Evolutionary conservation across 2,888 invertebrate species (phyloP).

Genomic region (Carterocephalus palaemon): DNA sequence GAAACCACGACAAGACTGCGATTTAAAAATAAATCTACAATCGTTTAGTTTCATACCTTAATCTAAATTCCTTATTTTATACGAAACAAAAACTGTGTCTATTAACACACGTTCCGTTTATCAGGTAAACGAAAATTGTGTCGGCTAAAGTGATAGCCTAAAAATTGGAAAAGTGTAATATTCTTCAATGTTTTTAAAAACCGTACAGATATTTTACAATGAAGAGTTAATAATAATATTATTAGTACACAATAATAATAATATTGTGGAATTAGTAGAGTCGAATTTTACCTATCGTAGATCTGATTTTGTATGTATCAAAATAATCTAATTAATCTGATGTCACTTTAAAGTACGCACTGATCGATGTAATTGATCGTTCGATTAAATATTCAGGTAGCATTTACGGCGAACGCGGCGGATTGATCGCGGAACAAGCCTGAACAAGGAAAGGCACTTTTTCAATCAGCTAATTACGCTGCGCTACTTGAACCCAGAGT

Average conservation of each 20-base stretch:
- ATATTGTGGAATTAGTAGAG: too few species aligned
- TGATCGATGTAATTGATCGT: constrained; percentile 37
- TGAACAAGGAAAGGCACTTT: constrained; percentile 65
- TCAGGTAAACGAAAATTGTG: too few species aligned
- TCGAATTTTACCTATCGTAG: too few species aligned
- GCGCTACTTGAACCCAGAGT: constrained; percentile 56
- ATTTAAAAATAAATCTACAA: constrained; percentile 44
- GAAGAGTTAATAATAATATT: too few species aligned
- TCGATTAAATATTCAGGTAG: constrained; percentile 47
- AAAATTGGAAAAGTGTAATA: too few species aligned
- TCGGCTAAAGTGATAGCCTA: too few species aligned
- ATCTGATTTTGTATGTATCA: too few species aligned
- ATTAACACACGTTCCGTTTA: too few species aligned
- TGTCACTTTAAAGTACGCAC: constrained; percentile 16
- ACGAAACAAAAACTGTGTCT: too few species aligned
- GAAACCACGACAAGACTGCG: constrained; percentile 56
- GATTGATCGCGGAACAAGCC: constrained; percentile 53
- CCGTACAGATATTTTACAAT: too few species aligned
- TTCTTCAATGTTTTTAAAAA: too few species aligned
- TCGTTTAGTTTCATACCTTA: constrained; percentile 2
- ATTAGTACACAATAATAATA: too few species aligned
- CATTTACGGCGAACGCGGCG: constrained; percentile 35
- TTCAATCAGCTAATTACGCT: constrained; percentile 68
- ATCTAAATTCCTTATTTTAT: constrained; percentile 6
- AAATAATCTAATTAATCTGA: constrained; percentile 7